phyloP scores from a whole-genome alignment of 2,113 vertebrate genomes.

The Pomatorhinus ruficollis region DNA sequence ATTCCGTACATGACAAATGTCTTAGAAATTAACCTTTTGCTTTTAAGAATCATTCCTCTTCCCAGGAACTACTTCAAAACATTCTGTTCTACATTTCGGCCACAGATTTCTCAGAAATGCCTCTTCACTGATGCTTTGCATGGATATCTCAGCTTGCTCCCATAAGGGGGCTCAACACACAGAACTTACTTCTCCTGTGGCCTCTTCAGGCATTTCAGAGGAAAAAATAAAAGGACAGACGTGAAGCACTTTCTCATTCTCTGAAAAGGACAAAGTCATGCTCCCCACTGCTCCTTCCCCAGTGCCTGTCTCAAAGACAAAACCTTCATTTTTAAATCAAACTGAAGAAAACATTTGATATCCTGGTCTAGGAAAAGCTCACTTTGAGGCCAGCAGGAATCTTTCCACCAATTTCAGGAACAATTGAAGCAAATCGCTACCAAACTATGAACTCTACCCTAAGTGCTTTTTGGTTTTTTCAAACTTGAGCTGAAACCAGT shows the following conservation, averaged over 20 bases:
- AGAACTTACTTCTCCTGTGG: not conserved
- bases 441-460: not conserved
- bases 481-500: not conserved
- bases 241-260: not conserved
- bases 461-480: not conserved
- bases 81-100: not conserved
- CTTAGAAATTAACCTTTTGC: not conserved
- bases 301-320: not conserved
- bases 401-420: not conserved
- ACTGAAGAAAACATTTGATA: not conserved
- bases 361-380: not conserved
- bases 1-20: accelerated
- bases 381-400: not conserved
- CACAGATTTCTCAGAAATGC: conserved; percentile 13
- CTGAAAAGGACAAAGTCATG: not conserved
- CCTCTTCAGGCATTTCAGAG: not conserved
- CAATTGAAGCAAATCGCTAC: accelerated
- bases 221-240: not conserved
- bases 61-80: not conserved
- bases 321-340: not conserved
- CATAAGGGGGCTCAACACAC: not conserved
- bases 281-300: not conserved
- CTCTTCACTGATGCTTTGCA: not conserved
- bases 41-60: not conserved
- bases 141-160: not conserved